Evolutionary conservation across 1,140 invertebrate species (phyloP).

Genomic region (Campoletis sonorensis): DNA sequence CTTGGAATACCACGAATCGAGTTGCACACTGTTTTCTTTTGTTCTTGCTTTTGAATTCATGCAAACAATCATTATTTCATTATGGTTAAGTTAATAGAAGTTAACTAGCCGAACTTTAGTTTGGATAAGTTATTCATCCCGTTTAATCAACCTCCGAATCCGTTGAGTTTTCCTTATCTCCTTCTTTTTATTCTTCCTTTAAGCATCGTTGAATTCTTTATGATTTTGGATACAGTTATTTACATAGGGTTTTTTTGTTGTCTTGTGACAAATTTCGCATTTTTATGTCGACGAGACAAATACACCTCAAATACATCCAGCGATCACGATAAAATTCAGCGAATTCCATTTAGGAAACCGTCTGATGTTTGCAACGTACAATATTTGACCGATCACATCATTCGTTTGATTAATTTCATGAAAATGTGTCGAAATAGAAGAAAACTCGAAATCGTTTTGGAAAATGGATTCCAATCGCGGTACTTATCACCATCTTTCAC

Average conservation of each 20-base stretch:
- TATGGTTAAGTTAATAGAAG: constrained; percentile 40
- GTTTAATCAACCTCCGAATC: neutral
- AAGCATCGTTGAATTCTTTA: constrained; percentile 64
- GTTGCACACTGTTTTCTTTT: neutral
- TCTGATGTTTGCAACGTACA: neutral
- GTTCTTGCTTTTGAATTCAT: constrained; percentile 13
- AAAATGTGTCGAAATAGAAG: neutral
- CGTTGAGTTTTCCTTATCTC: neutral
- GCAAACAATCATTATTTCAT: constrained; percentile 52
- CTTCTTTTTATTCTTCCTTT: constrained; percentile 32
- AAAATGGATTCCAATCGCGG: neutral
- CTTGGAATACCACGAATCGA: constrained; percentile 37
- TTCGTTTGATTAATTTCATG: neutral
- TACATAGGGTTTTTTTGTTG: constrained; percentile 59
- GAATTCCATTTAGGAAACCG: too few species aligned
- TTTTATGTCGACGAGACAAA: neutral
- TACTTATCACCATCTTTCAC: neutral
- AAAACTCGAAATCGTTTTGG: neutral
- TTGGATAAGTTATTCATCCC: constrained; percentile 16
- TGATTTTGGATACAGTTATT: constrained; percentile 64
- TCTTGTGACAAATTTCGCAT: neutral
- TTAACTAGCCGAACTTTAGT: constrained; percentile 42
- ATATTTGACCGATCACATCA: neutral
- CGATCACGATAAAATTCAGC: too few species aligned
- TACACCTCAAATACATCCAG: neutral